phyloP scores from a whole-genome alignment of 1,140 invertebrate species.

The Leptoteleia sp. region DNA sequence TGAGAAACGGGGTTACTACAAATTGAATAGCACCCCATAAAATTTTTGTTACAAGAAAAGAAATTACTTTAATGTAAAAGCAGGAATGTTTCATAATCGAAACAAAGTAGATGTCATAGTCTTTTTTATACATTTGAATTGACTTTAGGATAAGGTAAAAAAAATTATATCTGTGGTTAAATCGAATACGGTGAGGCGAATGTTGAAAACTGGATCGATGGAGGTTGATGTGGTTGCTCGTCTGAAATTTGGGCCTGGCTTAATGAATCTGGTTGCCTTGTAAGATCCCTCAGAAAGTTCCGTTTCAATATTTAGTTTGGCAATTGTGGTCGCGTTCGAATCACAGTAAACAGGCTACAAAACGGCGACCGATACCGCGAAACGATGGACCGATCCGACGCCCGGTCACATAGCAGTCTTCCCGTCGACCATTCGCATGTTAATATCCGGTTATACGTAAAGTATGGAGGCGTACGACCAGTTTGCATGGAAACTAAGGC shows the following conservation, averaged over 20 bases:
- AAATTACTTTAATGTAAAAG: too few species aligned
- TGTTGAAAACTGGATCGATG: too few species aligned
- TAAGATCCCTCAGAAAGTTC: background rate
- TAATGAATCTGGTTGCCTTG: background rate
- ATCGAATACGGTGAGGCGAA: too few species aligned
- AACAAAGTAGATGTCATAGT: too few species aligned
- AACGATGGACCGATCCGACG: conserved; percentile 55
- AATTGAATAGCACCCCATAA: too few species aligned
- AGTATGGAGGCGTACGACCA: conserved; percentile 78
- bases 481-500: conserved; percentile 80
- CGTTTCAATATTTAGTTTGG: conserved; percentile 12
- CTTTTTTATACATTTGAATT: too few species aligned
- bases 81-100: too few species aligned
- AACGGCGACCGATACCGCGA: conserved; percentile 49
- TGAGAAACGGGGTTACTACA: too few species aligned
- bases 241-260: background rate
- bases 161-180: too few species aligned
- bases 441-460: conserved; percentile 80
- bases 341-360: conserved; percentile 30
- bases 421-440: conserved; percentile 78
- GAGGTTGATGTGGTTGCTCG: too few species aligned
- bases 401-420: conserved; percentile 64
- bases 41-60: too few species aligned
- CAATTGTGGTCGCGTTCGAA: conserved; percentile 24
- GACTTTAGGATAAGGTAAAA: too few species aligned